A percentile compares a stretch with the other conserved stretches of the same genome.
Conservation (phyloP, 1,140 invertebrate genomes). For the Cherax quadricarinatus region DNA sequence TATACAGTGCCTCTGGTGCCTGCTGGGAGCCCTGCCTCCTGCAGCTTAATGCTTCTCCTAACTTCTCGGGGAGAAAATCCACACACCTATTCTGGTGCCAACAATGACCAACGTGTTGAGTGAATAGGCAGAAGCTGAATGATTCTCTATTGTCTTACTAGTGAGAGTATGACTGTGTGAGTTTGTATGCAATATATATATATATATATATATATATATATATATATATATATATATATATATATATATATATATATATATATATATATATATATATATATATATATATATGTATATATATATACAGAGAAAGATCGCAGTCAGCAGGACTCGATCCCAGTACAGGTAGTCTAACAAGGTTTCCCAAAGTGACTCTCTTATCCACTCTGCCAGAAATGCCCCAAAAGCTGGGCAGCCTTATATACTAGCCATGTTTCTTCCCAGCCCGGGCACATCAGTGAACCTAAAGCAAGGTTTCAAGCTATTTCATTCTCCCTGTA, state of each 20-base stretch:
- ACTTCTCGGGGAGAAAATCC: constrained; percentile 25
- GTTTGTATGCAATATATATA: background rate
- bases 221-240: constrained; percentile 28
- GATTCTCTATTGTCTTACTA: background rate
- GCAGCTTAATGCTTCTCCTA: constrained; percentile 41
- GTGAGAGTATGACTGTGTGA: no score
- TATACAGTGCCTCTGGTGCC: constrained; percentile 18
- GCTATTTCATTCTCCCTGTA: no score
- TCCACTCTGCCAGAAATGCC: no score
- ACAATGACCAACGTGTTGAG: constrained; percentile 26
- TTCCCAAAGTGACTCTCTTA: no score
- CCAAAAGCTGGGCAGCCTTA: no score
- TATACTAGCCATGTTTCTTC: no score
- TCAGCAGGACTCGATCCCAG: no score
- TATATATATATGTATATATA: constrained; percentile 32
- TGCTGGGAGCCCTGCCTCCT: background rate
- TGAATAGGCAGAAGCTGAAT: constrained; percentile 8
- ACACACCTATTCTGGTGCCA: constrained; percentile 11
- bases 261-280: constrained; percentile 60
- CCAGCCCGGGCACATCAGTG: no score
- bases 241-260: constrained; percentile 56
- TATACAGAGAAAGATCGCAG: background rate
- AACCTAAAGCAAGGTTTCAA: no score
- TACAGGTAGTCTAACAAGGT: no score
- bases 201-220: constrained; percentile 46